Evolutionary conservation across 2,113 vertebrate genomes (phyloP), one percentile per base, ranked within the genome.

Genomic region (Lonchura striata): DNA sequence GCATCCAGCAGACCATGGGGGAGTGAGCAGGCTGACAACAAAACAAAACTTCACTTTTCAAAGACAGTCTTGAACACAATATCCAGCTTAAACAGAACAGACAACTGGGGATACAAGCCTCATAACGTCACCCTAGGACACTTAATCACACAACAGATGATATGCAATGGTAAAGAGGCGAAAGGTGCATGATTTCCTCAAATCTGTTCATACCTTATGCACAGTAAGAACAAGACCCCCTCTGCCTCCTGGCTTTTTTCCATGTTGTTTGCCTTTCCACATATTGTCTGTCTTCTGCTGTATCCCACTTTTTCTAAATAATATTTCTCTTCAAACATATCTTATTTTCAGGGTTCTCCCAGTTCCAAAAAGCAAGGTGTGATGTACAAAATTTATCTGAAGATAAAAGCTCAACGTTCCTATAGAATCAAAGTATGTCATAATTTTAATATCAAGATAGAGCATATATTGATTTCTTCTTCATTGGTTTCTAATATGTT

Each of bases 391-490:
- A 71, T 25, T n/a, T 15, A 47, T 49, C 8, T 39, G 47, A 49
- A 47, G 20, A 75, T 10, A n/a, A 61, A 78, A 92, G 28, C 7
- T 47, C 31, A 42, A 20, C 46, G 15, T 4, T 47, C 8, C 33
- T 59, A 27, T 0, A 0, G 39, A 53, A 46, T 2, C 4, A 47
- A 82, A 69, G 6, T 22, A 42, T 30, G 74, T 85, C 1, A 46
- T 54, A 24, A 59, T 41, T 72, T 15, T 64, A 84, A 41, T n/a
- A 59, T 53, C 31, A 57, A 47, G 6, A 54, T n/a, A 52, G 19
- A 71, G 20, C n/a, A 33, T 20, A 5, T 27, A 65, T 53, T 49
- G 7, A 22, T 74, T 60, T 60, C 3, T 37, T 33, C 22, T 47
- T 27, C 47, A 52, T 30, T 20, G 56, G 1, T 24, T 89, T 10